phyloP scores from a whole-genome alignment of 23 tunicate species.

The Styela clava region DNA sequence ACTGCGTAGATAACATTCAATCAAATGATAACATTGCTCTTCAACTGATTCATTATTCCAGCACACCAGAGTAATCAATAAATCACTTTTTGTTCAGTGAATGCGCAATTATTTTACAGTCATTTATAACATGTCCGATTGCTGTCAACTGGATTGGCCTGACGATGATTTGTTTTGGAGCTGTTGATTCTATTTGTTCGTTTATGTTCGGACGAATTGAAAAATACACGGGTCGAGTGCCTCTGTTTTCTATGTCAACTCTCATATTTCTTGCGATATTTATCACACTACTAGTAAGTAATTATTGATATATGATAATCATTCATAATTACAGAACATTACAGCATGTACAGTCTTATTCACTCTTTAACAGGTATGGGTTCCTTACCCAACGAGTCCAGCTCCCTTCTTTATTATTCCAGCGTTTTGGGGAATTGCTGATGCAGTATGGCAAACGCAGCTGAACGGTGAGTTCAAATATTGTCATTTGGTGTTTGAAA shows the following conservation, averaged over 20 bases:
- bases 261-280: slow-evolving; percentile 61
- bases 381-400: slow-evolving; percentile 61
- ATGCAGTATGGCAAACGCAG: slow-evolving; percentile 95
- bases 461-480: slow-evolving; percentile 66
- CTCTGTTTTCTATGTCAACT: slow-evolving; percentile 54
- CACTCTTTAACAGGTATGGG: too few species aligned
- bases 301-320: too few species aligned
- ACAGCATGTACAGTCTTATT: too few species aligned
- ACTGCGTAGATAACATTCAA: too few species aligned
- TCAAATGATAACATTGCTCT: too few species aligned
- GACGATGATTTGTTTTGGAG: slow-evolving; percentile 84
- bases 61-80: too few species aligned
- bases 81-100: too few species aligned
- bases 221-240: slow-evolving; percentile 67
- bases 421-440: slow-evolving; percentile 88
- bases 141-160: slow-evolving; percentile 96
- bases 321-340: too few species aligned
- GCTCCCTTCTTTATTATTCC: slow-evolving; percentile 66
- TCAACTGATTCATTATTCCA: too few species aligned
- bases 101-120: too few species aligned
- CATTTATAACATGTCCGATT: slow-evolving; percentile 81
- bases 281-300: slow-evolving; percentile 57
- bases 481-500: too few species aligned
- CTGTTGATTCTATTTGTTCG: slow-evolving; percentile 70
- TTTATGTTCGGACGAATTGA: slow-evolving; percentile 63